A percentile compares a stretch with the other conserved stretches of the same genome.
These are phyloP conservation scores for Rhinoptilus africanus DNA, from an alignment of 2,113 vertebrate species.

Conservation along the genomic window DNA sequence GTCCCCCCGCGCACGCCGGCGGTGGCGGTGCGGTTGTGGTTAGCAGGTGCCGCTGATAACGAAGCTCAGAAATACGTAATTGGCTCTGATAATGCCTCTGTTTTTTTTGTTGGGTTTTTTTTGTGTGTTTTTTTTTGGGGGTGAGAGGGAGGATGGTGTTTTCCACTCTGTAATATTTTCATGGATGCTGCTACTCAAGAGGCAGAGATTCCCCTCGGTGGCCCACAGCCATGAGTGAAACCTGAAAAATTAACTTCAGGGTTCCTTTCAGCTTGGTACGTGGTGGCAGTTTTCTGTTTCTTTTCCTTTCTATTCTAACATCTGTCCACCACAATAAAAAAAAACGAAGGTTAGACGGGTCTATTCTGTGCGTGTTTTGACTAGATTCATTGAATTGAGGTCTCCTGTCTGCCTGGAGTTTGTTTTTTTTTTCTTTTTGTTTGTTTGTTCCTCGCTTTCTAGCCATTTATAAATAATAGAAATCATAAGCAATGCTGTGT, in stretches of 20 bases:
- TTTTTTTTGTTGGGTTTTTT: background rate
- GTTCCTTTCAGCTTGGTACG: constrained; percentile 5
- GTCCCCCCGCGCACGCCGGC: background rate
- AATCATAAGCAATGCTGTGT: background rate
- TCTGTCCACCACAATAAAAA: background rate
- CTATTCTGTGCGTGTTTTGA: background rate
- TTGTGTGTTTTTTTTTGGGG: background rate
- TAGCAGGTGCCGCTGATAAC: background rate
- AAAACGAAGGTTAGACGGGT: background rate
- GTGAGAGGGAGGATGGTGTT: too few species aligned
- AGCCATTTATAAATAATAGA: constrained; percentile 31
- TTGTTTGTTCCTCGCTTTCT: background rate
- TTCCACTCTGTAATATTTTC: background rate
- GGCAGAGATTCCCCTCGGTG: background rate
- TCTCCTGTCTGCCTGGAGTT: background rate
- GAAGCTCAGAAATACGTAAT: background rate
- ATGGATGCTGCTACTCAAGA: background rate
- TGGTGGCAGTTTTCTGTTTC: background rate
- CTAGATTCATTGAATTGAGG: background rate
- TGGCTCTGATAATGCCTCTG: background rate
- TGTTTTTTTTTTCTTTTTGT: background rate
- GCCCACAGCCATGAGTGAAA: background rate
- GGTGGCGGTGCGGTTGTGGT: background rate
- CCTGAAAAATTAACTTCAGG: constrained; percentile 18
- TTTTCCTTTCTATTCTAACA: background rate